A percentile compares a stretch with the other conserved stretches of the same genome.
phyloP scores from a whole-genome alignment of 2,113 vertebrate genomes.

The Datnioides undecimradiatus region DNA sequence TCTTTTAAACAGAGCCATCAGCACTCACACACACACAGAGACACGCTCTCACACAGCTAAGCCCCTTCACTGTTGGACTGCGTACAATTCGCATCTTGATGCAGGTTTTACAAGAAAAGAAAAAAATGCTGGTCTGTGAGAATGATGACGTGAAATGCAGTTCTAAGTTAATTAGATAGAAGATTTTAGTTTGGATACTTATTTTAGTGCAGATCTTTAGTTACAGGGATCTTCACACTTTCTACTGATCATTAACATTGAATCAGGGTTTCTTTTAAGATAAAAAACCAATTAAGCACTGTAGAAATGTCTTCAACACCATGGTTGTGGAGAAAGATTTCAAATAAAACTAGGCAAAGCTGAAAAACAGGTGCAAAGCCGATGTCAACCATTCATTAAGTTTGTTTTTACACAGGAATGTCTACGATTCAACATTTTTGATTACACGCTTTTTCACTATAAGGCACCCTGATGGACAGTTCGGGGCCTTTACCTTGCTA shows the following conservation, averaged over 20 bases:
- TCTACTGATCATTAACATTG: not conserved
- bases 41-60: not conserved
- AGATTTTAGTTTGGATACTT: not conserved
- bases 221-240: not conserved
- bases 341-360: not conserved
- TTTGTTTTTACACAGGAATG: slow-evolving; percentile 24
- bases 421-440: slow-evolving; percentile 6
- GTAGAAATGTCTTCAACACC: not conserved
- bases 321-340: not conserved
- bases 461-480: not conserved
- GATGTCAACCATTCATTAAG: not conserved
- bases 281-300: not conserved
- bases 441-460: slow-evolving; percentile 10
- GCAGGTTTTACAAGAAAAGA: slow-evolving; percentile 28
- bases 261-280: not conserved
- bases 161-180: not conserved
- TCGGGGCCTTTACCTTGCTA: not conserved
- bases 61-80: slow-evolving; percentile 21
- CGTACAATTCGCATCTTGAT: slow-evolving; percentile 36
- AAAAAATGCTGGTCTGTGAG: not conserved
- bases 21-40: not conserved
- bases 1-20: not conserved
- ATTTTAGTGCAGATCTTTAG: not conserved
- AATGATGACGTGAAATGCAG: not conserved
- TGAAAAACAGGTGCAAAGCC: not conserved